Evolutionary conservation across 2,888 invertebrate species (phyloP), one percentile per base, ranked within the genome.

Genomic region (Brenthis hecate): DNA sequence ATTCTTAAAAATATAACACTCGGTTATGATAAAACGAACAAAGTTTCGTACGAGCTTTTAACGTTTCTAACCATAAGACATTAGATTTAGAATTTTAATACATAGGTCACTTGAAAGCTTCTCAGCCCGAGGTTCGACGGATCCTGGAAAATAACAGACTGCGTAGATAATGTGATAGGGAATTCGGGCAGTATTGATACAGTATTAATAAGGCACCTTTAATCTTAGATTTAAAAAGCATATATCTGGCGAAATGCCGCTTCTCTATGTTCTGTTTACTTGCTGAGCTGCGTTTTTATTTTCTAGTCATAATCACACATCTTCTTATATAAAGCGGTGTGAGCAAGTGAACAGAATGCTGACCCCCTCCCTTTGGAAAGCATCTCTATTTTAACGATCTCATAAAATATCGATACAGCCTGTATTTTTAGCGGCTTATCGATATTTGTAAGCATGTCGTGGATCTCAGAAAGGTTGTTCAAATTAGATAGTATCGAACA

Each of bases 141-240:
- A 68, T 73, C 65, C 61, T 32, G 70, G 61, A 72, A 69, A 68
- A 50, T 69, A 71, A 75, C 73, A 72, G 76, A 75, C 77, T 77
- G 76, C 68, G 67, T 67, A 73, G 64, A 58, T 69, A 70, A 71
- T 74, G 72, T 76, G 75, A 75, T 76, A 78, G 70, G 71, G 65
- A 72, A 80, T 74, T 81, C 76, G 74, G 79, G 74, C 85, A 87
- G 89, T 85, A 85, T 84, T 83, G 79, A 71, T 71, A 77, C 80
- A 82, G 82, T 88, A 89, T 88, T 87, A 79, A 69, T 68, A 72
- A 72, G 72, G 65, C 72, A 71, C 73, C 73, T 66, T 69, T 71
- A 68, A 71, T 68, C 36, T 72, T 71, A 72, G 53, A 53, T 57
- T 23, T 65, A 56, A 64, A 65, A 74, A 68, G 73, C 77, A 77